Evolutionary conservation across 2,888 invertebrate genomes (phyloP).

Genomic region (Epirrhoe tristata): DNA sequence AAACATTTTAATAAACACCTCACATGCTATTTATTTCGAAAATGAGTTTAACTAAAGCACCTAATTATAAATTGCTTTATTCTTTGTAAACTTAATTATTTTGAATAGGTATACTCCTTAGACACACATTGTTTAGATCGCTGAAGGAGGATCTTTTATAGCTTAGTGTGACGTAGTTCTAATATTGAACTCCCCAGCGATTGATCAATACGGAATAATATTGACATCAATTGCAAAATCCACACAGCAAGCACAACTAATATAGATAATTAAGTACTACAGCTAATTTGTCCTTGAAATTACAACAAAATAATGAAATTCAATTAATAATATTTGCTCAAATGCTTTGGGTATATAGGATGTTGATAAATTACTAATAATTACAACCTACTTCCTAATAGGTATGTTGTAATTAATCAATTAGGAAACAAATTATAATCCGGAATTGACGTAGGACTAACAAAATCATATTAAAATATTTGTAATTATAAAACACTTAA

Average conservation of each 20-base stretch:
- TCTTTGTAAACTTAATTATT: too few species aligned
- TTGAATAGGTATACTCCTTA: too few species aligned
- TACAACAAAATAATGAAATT: slow-evolving; percentile 2
- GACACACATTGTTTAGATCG: too few species aligned
- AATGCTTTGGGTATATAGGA: background rate
- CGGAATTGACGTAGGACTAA: background rate
- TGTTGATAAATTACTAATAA: too few species aligned
- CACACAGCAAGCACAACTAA: slow-evolving; percentile 13
- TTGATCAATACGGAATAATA: background rate
- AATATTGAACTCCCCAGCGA: too few species aligned
- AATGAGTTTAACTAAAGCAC: too few species aligned
- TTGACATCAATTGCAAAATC: background rate
- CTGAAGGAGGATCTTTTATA: too few species aligned
- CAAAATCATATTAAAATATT: background rate
- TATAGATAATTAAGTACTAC: slow-evolving; percentile 27
- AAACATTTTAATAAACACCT: too few species aligned
- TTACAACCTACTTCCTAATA: background rate
- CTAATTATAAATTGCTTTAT: too few species aligned
- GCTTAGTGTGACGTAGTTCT: too few species aligned
- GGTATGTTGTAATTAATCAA: background rate
- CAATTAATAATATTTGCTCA: background rate
- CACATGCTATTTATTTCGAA: too few species aligned
- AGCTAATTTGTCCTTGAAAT: slow-evolving; percentile 27
- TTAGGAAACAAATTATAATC: background rate
- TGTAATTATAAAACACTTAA: slow-evolving; percentile 6